phyloP scores from a whole-genome alignment of 2,888 invertebrate genomes.

The Chrysolina haemoptera region DNA sequence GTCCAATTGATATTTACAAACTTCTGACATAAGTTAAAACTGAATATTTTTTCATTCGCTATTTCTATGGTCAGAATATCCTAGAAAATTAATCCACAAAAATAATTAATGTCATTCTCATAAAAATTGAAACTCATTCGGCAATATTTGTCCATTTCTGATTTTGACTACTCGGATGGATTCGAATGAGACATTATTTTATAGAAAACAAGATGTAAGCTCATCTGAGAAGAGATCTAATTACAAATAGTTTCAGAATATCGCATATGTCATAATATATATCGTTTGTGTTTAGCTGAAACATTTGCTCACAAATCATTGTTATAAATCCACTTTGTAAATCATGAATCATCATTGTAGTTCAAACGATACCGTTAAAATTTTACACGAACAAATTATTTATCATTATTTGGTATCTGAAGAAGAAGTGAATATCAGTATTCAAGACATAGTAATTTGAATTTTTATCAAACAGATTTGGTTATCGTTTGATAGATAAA shows the following conservation, averaged over 20 bases:
- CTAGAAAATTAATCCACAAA: too few species aligned
- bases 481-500: neutral
- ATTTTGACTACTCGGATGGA: neutral
- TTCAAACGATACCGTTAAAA: neutral
- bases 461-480: conserved; percentile 9
- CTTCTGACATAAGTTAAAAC: too few species aligned
- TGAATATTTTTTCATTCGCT: too few species aligned
- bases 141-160: neutral
- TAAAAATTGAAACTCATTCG: neutral
- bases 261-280: conserved; percentile 30
- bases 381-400: neutral
- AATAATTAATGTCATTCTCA: too few species aligned
- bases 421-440: neutral
- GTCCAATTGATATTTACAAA: too few species aligned
- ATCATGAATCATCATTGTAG: conserved; percentile 4
- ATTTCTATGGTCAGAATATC: too few species aligned
- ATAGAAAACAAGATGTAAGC: conserved; percentile 16
- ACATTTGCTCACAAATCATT: conserved; percentile 47
- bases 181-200: neutral
- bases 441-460: neutral
- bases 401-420: neutral
- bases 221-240: conserved; percentile 2
- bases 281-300: conserved; percentile 43
- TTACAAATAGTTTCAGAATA: conserved; percentile 40
- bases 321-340: neutral